Conservation (phyloP, 2,888 invertebrate genomes). For the Deilephila elpenor region DNA sequence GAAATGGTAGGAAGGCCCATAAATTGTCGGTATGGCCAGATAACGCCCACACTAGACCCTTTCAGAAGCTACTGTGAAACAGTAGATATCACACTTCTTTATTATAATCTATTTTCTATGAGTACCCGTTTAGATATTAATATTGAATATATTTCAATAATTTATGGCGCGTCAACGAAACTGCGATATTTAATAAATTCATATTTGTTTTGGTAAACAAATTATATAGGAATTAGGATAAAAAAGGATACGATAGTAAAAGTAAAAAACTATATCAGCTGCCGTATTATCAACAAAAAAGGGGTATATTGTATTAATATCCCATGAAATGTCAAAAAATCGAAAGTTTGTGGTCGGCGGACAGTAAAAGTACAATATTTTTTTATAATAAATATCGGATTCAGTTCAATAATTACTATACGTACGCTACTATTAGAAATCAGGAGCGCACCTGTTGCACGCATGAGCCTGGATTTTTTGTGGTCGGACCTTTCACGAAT, state of each 20-base stretch:
- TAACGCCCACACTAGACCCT: slow-evolving; percentile 75
- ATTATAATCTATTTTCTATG: slow-evolving; percentile 48
- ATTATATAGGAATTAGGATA: neutral
- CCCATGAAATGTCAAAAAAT: slow-evolving; percentile 55
- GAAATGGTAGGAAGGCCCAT: slow-evolving; percentile 58
- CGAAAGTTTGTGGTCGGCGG: slow-evolving; percentile 66
- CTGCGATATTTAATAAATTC: neutral
- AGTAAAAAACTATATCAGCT: slow-evolving; percentile 20
- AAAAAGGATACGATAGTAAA: slow-evolving; percentile 19
- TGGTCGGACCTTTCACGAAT: slow-evolving; percentile 72
- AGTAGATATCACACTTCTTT: slow-evolving; percentile 65
- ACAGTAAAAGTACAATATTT: slow-evolving; percentile 64
- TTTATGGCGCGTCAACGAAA: neutral
- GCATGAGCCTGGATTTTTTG: slow-evolving; percentile 74
- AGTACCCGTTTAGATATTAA: slow-evolving; percentile 45
- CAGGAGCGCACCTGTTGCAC: slow-evolving; percentile 77
- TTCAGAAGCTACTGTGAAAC: slow-evolving; percentile 74
- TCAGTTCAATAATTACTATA: slow-evolving; percentile 64
- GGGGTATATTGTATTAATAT: slow-evolving; percentile 28
- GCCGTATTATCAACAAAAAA: slow-evolving; percentile 9
- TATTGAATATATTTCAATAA: slow-evolving; percentile 25
- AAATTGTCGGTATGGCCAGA: slow-evolving; percentile 57
- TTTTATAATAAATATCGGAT: slow-evolving; percentile 59
- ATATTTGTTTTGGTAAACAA: neutral
- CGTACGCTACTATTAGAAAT: slow-evolving; percentile 74